Evolutionary conservation across 2,888 invertebrate genomes (phyloP), one percentile per base, ranked within the genome.

Genomic region (Trichopoda pennipes): DNA sequence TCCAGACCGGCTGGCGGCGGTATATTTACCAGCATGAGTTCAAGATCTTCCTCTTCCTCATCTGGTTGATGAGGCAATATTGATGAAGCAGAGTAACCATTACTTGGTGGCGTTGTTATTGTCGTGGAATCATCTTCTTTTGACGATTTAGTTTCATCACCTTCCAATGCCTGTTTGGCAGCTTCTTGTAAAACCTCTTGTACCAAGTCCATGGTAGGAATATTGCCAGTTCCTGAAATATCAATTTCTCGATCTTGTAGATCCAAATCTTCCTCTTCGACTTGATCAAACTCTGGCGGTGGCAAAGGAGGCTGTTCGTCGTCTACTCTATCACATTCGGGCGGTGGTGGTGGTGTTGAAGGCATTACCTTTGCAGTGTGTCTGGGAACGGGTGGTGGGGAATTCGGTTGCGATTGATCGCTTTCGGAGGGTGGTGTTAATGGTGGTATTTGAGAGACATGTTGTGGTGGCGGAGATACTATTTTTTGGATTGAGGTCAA

Each of bases 111-210:
- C 3, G 90, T 90, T 7, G 90, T 90, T 21, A 90, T 90, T 42
- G 90, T 90, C 3, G 90, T 90, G 2, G 90, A 90, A 82, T 90
- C 90, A 79, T 90, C 90, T 61, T 90, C 90, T 63, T 88, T 89
- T 4, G 87, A 66, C 1, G 89, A 89, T 66, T 88, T 85, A 32
- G 87, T 89, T 17, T 88, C 89, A 38, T 87, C 87, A 2, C 66
- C 72, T 21, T 82, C 72, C 19, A 82, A 35, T 14, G 84, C 85
- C 56, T 74, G 68, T 42, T 85, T 81, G 35, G 85, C 85, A 9
- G 75, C 80, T n/a, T 83, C 85, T 7, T 81, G 68, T 14, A 78
- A 55, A 12, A 83, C 81, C 8, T 80, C 84, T 49, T 84, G 82
- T 7, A 85, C 75, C 28, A 82, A 60, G 23, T 85, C 85, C 56